phyloP scores from a whole-genome alignment of 2,888 invertebrate genomes.

The Coelogynopora nodosa region DNA sequence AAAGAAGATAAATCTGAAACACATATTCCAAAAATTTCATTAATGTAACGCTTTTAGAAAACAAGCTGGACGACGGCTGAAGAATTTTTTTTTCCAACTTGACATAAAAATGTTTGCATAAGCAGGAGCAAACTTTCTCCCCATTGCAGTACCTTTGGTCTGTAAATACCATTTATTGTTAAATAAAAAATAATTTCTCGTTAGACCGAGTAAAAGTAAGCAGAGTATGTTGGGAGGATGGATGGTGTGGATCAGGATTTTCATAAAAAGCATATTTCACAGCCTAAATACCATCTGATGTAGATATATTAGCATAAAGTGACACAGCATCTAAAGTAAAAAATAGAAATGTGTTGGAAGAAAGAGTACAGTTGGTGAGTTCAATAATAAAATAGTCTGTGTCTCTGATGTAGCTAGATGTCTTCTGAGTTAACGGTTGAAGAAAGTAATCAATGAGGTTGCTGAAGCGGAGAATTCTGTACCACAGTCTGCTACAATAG shows the following conservation, averaged over 20 bases:
- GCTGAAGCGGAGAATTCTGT: not conserved
- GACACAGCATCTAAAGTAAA: not conserved
- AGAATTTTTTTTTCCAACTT: not conserved
- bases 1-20: not conserved
- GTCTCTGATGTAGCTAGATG: not conserved
- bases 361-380: not conserved
- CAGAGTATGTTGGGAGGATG: not conserved
- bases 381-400: not conserved
- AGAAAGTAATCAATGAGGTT: too few relatives aligned
- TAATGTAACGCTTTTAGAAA: not conserved
- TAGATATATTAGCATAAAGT: not conserved
- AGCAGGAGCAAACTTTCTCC: constrained; percentile 2
- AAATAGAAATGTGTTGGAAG: not conserved
- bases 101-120: constrained; percentile 6
- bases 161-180: constrained; percentile 11
- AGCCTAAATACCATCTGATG: not conserved
- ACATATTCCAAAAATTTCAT: constrained; percentile 1
- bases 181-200: not conserved
- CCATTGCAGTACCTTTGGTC: constrained; percentile 26
- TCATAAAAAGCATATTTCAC: not conserved
- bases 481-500: not conserved
- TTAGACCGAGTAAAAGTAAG: not conserved
- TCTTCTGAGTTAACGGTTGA: too few relatives aligned
- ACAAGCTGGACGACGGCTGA: not conserved
- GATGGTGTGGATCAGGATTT: not conserved